Conservation (phyloP, 2,113 vertebrate species). For the Cyanocitta stelleri region DNA sequence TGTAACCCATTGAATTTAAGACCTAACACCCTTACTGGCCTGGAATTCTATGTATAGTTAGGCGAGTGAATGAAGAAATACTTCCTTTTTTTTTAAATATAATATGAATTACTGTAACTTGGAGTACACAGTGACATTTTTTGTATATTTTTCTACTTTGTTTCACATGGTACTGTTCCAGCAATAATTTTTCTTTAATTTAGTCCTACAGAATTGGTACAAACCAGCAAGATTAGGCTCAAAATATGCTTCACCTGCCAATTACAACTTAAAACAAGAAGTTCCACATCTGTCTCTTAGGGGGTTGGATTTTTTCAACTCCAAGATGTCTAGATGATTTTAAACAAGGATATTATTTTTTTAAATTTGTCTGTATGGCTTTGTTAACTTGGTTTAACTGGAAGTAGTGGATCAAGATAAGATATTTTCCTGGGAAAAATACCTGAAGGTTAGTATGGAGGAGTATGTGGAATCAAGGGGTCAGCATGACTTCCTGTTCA, state of each 20-base stretch:
- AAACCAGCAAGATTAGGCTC: background rate
- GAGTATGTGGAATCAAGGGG: accelerated
- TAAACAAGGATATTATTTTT: background rate
- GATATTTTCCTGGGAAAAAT: background rate
- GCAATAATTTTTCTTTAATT: background rate
- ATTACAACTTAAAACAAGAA: background rate
- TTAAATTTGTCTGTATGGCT: background rate
- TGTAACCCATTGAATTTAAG: background rate
- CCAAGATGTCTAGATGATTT: background rate
- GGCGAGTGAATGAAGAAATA: background rate
- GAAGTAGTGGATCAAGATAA: background rate
- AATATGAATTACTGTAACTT: background rate
- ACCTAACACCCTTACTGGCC: background rate
- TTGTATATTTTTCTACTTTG: background rate
- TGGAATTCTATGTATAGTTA: background rate
- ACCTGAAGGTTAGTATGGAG: background rate
- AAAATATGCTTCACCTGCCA: background rate
- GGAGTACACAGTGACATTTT: background rate
- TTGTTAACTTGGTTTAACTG: background rate
- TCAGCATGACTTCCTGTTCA: background rate
- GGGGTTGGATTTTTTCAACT: background rate
- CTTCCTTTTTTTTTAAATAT: background rate
- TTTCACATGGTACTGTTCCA: background rate
- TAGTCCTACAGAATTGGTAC: background rate
- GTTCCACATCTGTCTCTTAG: background rate